These are phyloP conservation scores for Mormyrops boulengeri DNA, from an alignment of 2,797 vertebrate genomes.

Conservation along the genomic window DNA sequence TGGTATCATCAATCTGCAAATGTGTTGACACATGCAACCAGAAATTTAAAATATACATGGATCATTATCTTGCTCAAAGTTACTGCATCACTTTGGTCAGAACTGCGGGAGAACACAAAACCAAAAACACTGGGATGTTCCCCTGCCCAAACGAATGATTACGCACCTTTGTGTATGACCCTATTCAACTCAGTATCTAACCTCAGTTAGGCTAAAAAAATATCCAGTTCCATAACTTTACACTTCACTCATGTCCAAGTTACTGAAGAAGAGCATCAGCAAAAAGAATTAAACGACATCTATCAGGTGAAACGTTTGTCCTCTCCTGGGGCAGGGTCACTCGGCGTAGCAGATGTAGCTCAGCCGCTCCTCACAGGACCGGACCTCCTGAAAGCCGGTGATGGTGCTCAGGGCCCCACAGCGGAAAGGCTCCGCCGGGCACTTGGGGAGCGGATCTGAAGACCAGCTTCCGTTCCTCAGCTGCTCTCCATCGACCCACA, in stretches of 20 bases:
- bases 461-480: background rate
- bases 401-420: constrained; percentile 6
- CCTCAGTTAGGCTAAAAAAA: background rate
- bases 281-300: background rate
- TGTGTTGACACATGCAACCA: background rate
- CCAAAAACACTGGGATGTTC: background rate
- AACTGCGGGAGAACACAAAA: background rate
- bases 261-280: background rate
- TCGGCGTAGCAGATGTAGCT: constrained; percentile 10
- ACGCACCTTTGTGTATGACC: background rate
- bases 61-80: background rate
- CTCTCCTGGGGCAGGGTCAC: background rate
- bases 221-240: background rate
- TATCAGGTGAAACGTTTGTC: background rate
- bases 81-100: background rate
- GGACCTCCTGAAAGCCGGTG: background rate
- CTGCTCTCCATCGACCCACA: constrained; percentile 21
- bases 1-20: background rate
- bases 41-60: background rate
- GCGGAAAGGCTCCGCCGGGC: background rate
- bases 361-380: constrained; percentile 19
- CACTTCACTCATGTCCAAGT: background rate
- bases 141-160: background rate
- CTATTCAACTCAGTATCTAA: background rate
- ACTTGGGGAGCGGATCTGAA: background rate